Percentiles rank a stretch among this genome's conserved stretches.
Conservation (phyloP, 2,888 invertebrate species). For the Ctena decussata region DNA sequence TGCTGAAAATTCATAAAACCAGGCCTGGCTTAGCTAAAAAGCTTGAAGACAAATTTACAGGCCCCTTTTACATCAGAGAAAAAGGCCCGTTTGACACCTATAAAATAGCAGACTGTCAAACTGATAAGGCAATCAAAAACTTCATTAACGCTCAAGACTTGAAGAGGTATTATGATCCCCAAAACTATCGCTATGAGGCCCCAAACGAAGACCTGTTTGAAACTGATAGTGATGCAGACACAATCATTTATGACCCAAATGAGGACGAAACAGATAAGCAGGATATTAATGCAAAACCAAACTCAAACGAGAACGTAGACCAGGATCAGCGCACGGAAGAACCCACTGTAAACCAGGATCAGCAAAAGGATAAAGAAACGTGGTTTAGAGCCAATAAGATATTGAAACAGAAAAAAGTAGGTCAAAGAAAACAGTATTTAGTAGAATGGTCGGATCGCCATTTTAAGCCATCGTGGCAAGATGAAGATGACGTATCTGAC, state of each 20-base stretch:
- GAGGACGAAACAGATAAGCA: background rate
- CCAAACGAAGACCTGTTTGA: background rate
- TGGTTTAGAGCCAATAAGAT: conserved; percentile 25
- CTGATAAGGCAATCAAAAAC: conserved; percentile 10
- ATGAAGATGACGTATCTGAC: conserved; percentile 16
- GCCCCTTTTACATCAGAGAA: background rate
- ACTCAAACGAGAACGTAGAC: background rate
- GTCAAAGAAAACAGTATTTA: conserved; percentile 16
- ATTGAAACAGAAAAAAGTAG: conserved; percentile 22
- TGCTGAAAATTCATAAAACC: conserved; percentile 22
- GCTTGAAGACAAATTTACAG: conserved; percentile 30
- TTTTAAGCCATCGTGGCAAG: conserved; percentile 3
- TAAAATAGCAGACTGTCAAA: conserved; percentile 21
- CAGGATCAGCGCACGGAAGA: background rate
- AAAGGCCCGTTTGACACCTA: conserved; percentile 25
- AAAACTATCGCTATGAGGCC: conserved; percentile 4
- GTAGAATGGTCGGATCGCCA: conserved; percentile 15
- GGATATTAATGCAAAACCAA: background rate
- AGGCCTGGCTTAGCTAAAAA: conserved; percentile 10
- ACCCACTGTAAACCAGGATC: background rate
- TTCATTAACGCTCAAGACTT: conserved; percentile 21
- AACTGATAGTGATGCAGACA: background rate
- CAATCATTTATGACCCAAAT: background rate
- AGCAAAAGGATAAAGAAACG: background rate
- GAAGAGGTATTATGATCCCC: conserved; percentile 26